Conservation (phyloP, 2,113 vertebrate genomes). For the Choloepus hoffmanni region DNA sequence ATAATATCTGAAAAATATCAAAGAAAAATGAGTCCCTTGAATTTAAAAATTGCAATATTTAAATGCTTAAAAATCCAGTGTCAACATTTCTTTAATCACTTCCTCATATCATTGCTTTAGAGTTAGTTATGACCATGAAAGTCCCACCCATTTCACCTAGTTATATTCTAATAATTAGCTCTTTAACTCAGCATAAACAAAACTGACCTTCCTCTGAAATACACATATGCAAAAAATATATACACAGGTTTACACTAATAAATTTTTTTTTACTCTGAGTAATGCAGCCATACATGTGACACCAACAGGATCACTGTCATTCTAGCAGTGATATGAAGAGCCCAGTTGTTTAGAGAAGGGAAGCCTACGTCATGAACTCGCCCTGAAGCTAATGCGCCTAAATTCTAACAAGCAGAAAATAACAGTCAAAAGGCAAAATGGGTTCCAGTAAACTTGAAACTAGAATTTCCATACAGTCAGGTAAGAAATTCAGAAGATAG, state of each 20-base stretch:
- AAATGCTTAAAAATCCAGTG: neutral
- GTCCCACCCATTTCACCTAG: neutral
- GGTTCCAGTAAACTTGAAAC: neutral
- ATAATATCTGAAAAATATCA: conserved; percentile 46
- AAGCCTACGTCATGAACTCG: neutral
- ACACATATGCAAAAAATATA: neutral
- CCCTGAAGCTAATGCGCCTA: neutral
- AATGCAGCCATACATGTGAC: neutral
- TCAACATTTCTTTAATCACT: neutral
- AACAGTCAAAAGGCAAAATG: neutral
- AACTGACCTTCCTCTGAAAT: neutral
- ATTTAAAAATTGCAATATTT: neutral
- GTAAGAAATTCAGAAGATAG: neutral
- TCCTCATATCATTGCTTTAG: neutral
- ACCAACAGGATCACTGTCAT: neutral
- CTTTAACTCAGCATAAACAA: neutral
- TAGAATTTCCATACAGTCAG: neutral
- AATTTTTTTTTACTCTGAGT: neutral
- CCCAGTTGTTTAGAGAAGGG: neutral
- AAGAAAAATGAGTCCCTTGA: conserved; percentile 24
- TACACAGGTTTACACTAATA: neutral
- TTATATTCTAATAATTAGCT: neutral
- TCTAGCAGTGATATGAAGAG: neutral
- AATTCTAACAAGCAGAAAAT: neutral
- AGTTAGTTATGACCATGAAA: neutral